Percentiles rank a stretch among this genome's conserved stretches.
Conservation (phyloP, 2,113 vertebrate species). For the Hippocampus zosterae region DNA sequence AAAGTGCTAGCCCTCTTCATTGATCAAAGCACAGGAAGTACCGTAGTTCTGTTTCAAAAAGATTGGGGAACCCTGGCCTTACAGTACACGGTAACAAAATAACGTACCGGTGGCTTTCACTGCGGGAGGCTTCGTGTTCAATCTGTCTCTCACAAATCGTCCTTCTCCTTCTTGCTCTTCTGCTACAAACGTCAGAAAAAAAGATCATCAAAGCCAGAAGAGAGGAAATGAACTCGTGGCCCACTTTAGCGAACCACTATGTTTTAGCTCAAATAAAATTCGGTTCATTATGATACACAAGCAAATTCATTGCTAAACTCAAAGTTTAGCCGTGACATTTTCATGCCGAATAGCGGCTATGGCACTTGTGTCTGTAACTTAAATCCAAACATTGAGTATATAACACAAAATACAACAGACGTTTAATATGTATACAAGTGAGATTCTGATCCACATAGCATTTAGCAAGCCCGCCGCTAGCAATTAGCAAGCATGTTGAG, state of each 20-base stretch:
- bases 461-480: constrained; percentile 3
- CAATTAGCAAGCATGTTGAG: constrained; percentile 11
- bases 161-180: constrained; percentile 83
- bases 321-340: not conserved
- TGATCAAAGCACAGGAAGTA: not conserved
- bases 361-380: not conserved
- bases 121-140: constrained; percentile 71
- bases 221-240: not conserved
- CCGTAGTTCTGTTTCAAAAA: not conserved
- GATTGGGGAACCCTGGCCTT: not conserved
- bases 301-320: not conserved
- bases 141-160: constrained; percentile 59
- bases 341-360: no score
- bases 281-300: no score
- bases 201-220: not conserved
- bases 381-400: not conserved
- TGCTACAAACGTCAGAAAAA: constrained; percentile 33
- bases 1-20: not conserved
- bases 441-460: constrained; percentile 9
- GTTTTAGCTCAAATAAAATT: no score
- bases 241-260: no score
- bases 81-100: not conserved
- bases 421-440: not conserved
- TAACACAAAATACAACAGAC: not conserved
- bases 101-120: constrained; percentile 85